A percentile compares a stretch with the other conserved stretches of the same genome.
Evolutionary conservation across 1,140 invertebrate species (phyloP).

Genomic region (Meloidogyne floridensis): DNA sequence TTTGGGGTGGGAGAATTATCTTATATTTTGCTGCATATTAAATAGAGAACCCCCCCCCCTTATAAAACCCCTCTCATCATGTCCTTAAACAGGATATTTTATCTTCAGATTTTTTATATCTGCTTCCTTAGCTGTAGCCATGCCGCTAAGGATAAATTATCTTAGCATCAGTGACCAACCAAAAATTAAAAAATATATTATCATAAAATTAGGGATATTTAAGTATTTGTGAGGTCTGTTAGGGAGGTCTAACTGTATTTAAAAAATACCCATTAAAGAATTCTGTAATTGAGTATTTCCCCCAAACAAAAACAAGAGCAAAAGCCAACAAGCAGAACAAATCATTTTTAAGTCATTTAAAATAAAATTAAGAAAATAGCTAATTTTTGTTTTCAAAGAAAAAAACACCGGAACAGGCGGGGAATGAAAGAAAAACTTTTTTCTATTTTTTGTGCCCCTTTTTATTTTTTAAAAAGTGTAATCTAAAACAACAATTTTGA

Average conservation of each 20-base stretch:
- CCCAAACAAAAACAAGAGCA: background rate
- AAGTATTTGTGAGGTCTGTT: too few species aligned
- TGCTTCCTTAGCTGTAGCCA: too few species aligned
- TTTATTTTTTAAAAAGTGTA: background rate
- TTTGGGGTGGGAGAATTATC: too few species aligned
- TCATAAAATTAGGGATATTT: too few species aligned
- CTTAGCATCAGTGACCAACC: too few species aligned
- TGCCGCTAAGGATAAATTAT: too few species aligned
- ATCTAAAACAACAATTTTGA: background rate
- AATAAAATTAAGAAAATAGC: background rate
- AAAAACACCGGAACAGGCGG: background rate
- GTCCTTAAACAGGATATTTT: too few species aligned
- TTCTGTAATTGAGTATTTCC: background rate
- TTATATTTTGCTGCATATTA: too few species aligned
- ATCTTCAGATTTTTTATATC: background rate
- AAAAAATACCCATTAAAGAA: background rate
- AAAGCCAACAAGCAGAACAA: background rate
- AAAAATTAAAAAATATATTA: too few species aligned
- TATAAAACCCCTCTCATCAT: too few species aligned
- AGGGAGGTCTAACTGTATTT: too few species aligned
- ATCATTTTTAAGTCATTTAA: background rate
- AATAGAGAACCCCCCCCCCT: too few species aligned
- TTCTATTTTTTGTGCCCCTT: background rate
- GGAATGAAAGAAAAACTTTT: background rate
- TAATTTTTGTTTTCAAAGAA: background rate